Conservation (phyloP, 2,113 vertebrate genomes). For the Oceanites oceanicus region DNA sequence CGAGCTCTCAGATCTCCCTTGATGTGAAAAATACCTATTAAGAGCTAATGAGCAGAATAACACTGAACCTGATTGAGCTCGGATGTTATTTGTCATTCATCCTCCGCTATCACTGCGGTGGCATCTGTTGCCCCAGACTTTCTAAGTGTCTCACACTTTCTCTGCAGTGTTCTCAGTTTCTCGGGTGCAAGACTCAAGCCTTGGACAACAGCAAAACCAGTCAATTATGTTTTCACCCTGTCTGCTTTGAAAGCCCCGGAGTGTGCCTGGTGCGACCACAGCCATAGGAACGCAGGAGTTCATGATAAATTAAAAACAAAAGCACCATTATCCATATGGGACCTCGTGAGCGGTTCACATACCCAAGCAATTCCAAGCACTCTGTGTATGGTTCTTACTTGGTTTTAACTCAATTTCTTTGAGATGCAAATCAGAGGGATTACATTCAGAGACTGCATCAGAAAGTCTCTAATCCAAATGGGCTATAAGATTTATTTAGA, state of each 20-base stretch:
- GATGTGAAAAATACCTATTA: background rate
- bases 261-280: background rate
- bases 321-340: constrained; percentile 50
- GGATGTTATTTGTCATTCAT: background rate
- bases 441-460: constrained; percentile 37
- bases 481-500: constrained; percentile 58
- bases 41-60: background rate
- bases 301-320: constrained; percentile 10
- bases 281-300: background rate
- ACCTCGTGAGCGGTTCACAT: background rate
- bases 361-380: constrained; percentile 7
- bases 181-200: background rate
- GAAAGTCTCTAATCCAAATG: constrained; percentile 66
- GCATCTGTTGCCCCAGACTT: background rate
- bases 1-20: background rate
- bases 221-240: background rate
- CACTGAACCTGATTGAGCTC: background rate
- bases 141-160: background rate
- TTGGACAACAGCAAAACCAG: background rate
- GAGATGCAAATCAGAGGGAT: constrained; percentile 64
- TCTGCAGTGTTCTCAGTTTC: background rate
- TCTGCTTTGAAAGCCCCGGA: background rate
- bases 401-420: constrained; percentile 59
- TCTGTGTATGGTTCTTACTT: background rate
- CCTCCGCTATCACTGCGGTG: rapidly evolving